Percentiles rank a stretch among this genome's conserved stretches.
These are phyloP conservation scores for Onychomys torridus DNA, from an alignment of 2,797 vertebrate species.

Conservation along the genomic window DNA sequence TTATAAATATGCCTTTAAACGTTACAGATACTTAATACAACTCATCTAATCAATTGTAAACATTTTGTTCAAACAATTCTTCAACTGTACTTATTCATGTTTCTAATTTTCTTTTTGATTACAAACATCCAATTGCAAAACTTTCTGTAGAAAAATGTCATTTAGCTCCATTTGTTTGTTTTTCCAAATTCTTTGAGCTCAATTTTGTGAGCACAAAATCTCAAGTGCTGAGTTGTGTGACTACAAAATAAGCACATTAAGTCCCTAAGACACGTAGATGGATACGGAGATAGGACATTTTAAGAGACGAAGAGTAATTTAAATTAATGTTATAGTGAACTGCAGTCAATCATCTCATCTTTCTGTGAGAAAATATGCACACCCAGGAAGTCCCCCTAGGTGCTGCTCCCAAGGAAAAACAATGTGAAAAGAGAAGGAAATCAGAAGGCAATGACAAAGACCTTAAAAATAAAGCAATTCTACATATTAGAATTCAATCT, in stretches of 20 bases:
- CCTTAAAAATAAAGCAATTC: background rate
- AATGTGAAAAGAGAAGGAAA: accelerated
- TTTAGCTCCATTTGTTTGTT: background rate
- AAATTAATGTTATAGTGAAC: background rate
- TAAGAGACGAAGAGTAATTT: background rate
- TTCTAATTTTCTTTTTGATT: background rate
- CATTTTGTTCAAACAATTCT: background rate
- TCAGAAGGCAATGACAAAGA: background rate
- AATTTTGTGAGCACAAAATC: background rate
- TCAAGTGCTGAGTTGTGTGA: background rate
- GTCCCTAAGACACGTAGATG: accelerated
- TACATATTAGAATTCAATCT: background rate
- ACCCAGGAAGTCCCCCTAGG: accelerated
- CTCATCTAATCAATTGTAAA: background rate
- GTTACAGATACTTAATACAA: background rate
- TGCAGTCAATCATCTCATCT: background rate
- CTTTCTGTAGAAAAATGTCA: background rate
- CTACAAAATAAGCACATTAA: background rate
- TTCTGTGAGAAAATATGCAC: background rate
- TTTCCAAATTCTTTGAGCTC: background rate
- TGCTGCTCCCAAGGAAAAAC: background rate
- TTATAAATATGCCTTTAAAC: background rate
- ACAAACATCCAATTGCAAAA: background rate
- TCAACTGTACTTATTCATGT: background rate
- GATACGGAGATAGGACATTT: background rate